phyloP scores from a whole-genome alignment of 1,140 invertebrate species.

The Helicoverpa zea region DNA sequence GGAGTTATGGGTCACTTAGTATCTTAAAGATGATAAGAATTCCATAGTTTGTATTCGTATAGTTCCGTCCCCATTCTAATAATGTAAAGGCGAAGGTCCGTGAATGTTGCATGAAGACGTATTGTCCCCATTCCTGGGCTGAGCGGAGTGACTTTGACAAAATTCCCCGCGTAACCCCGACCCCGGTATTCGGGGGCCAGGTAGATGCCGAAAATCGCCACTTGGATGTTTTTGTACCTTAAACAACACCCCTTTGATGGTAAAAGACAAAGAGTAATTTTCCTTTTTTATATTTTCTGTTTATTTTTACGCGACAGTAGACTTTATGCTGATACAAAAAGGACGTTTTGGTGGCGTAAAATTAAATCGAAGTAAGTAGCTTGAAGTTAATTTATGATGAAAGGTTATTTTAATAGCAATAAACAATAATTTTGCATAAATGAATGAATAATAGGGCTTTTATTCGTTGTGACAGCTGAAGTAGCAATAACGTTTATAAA shows the following conservation, averaged over 20 bases:
- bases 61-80: constrained; percentile 61
- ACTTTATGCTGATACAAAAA: constrained; percentile 12
- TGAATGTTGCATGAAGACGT: constrained; percentile 72
- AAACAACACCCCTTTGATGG: constrained; percentile 44
- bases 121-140: constrained; percentile 64
- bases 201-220: constrained; percentile 50
- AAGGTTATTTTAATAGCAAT: background rate
- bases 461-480: background rate
- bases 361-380: background rate
- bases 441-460: background rate
- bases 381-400: background rate
- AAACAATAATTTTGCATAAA: background rate
- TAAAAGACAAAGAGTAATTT: constrained; percentile 36
- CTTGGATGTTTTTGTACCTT: constrained; percentile 43
- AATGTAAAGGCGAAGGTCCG: constrained; percentile 59
- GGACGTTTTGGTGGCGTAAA: background rate
- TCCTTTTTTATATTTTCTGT: background rate
- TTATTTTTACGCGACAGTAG: constrained; percentile 7
- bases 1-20: constrained; percentile 19
- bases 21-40: constrained; percentile 55
- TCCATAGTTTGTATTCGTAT: constrained; percentile 59
- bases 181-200: constrained; percentile 64
- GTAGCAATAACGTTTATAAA: constrained; percentile 9
- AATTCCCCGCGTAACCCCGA: constrained; percentile 68
- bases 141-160: constrained; percentile 73